Conservation (phyloP, 2,797 vertebrate species). For the Phyllotis vaccarum region DNA sequence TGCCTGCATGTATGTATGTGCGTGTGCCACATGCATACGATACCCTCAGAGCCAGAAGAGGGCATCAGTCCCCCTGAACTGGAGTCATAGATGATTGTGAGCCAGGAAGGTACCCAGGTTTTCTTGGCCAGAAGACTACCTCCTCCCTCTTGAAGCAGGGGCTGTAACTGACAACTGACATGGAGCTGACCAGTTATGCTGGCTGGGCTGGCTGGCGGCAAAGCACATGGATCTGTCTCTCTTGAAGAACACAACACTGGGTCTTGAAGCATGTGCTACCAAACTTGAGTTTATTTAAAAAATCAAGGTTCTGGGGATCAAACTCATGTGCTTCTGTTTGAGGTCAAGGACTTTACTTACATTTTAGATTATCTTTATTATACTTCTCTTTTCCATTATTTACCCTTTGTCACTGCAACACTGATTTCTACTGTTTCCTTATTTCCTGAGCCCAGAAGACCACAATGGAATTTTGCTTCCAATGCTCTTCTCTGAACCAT, state of each 20-base stretch:
- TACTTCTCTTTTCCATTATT: background rate
- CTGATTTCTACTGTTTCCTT: constrained; percentile 16
- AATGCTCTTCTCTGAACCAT: background rate
- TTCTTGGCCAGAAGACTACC: background rate
- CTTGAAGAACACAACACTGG: background rate
- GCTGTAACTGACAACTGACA: no score
- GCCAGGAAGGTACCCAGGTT: background rate
- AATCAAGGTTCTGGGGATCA: background rate
- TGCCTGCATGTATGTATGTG: background rate
- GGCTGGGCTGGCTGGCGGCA: background rate
- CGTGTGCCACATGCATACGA: no score
- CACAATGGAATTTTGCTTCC: background rate
- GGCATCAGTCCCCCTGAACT: background rate
- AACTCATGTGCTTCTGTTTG: background rate
- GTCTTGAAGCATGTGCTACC: background rate
- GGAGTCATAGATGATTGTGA: background rate
- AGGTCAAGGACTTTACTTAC: background rate
- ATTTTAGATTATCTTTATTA: background rate
- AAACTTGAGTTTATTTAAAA: background rate
- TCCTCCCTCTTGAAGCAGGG: background rate
- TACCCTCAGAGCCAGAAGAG: background rate
- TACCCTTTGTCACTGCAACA: background rate
- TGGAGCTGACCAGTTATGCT: background rate
- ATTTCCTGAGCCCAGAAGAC: background rate
- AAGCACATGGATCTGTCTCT: background rate